Percentiles rank a stretch among this genome's conserved stretches.
Conservation (phyloP, 2,888 invertebrate genomes). For the Ferrisia virgata region DNA sequence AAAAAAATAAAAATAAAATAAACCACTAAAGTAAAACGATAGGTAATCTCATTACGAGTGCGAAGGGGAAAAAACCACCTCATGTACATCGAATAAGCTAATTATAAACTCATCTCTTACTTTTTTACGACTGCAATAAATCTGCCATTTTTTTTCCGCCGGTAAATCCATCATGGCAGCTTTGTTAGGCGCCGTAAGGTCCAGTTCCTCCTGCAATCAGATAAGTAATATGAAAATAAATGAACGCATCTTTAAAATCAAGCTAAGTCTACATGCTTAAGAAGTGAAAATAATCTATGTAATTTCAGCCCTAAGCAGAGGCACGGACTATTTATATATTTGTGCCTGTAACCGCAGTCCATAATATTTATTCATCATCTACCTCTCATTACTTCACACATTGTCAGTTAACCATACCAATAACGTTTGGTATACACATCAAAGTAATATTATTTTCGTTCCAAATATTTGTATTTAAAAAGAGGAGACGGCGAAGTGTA, state of each 20-base stretch:
- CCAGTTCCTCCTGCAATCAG: slow-evolving; percentile 76
- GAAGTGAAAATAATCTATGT: background rate
- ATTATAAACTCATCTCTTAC: slow-evolving; percentile 50
- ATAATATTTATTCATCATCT: too few relatives aligned
- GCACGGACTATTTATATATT: too few relatives aligned
- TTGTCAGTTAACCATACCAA: too few relatives aligned
- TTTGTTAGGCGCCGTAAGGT: slow-evolving; percentile 88
- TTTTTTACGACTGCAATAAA: slow-evolving; percentile 81
- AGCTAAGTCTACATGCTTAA: too few relatives aligned
- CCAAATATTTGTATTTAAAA: too few relatives aligned
- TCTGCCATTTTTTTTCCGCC: slow-evolving; percentile 95
- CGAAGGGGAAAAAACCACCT: background rate
- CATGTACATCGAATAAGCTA: background rate
- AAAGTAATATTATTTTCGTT: too few relatives aligned
- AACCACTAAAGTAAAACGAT: background rate
- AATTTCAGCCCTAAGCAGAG: too few relatives aligned
- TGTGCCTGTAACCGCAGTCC: too few relatives aligned
- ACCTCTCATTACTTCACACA: too few relatives aligned
- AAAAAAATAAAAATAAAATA: background rate
- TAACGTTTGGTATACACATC: too few relatives aligned
- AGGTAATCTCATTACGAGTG: background rate
- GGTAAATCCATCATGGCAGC: slow-evolving; percentile 91
- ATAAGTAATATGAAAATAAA: background rate
- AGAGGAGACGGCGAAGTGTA: too few relatives aligned
- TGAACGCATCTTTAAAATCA: too few relatives aligned